Base-by-base conservation (phyloP, 1,140 invertebrate species). In the Drosophila bocki region DNA sequence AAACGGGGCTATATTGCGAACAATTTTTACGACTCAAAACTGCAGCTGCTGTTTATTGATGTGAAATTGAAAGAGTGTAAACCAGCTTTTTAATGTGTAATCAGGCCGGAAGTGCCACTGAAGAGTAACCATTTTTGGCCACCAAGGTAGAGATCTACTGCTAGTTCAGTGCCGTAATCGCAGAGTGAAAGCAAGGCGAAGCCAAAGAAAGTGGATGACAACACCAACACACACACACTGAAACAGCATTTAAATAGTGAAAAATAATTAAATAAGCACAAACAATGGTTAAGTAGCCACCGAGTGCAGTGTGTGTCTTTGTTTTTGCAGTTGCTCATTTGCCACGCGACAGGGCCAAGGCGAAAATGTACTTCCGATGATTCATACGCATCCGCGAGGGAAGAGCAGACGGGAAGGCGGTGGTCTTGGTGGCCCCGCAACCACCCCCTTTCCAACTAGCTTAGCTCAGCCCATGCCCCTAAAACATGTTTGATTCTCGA, bases 181-280 rank as follows among this genome's bases (percentile, higher is more conserved):
- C n/a, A 19, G 53, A 19, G 53, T 39, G 72, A 63, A 57, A 71
- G 68, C 41, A 44, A 35, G 11, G 13, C 17, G 51, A 71, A 71
- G 68, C 68, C 68, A 68, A 65, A 65, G 74, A 76, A 76, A 75
- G 71, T 65, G 19, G 26, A 61, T 41, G 41, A 26, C 70, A 75
- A 56, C 29, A 17, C 32, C 17, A 41, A 6, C 37, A 48, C 37
- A 35, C 37, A 35, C 44, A 74, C 51, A 15, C 13, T 11, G 19
- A 19, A 13, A 37, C 33, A 35, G 26, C 47, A 53, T 19, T 75
- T 33, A 54, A 56, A 51, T 29, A 51, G 32, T 65, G 72, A 5
- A 75, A 75, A 58, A 51, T 56, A 75, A 75, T 75, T 75, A 75
- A 75, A 75, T 75, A 63, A 63, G 33, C 60, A 17, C 35, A 56